phyloP scores from a whole-genome alignment of 2,888 invertebrate genomes.

The Phragmatobia fuliginosa region DNA sequence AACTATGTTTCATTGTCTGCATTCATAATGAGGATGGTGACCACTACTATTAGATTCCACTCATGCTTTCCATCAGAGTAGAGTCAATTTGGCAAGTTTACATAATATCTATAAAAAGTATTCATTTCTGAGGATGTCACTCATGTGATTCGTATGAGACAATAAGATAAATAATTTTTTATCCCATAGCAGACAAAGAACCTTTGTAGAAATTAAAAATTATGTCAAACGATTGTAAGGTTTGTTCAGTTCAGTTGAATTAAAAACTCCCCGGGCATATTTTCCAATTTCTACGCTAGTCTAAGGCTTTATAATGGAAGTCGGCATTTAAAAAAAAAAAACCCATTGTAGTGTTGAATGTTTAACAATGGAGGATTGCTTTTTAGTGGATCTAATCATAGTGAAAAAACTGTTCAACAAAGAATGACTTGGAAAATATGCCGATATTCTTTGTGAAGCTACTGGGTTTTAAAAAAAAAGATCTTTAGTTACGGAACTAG shows the following conservation, averaged over 20 bases:
- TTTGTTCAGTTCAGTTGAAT: slow-evolving; percentile 40
- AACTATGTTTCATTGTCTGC: no score
- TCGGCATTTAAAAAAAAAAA: slow-evolving; percentile 3
- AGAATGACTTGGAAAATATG: not conserved
- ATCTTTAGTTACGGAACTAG: no score
- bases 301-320: slow-evolving; percentile 33
- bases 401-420: slow-evolving; percentile 21
- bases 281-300: slow-evolving; percentile 43
- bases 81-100: no score
- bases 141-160: no score
- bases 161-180: no score
- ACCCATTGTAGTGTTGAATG: slow-evolving; percentile 31
- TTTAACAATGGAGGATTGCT: slow-evolving; percentile 37
- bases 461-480: not conserved
- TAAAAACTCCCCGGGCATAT: slow-evolving; percentile 39
- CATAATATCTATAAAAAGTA: no score
- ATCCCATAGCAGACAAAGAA: no score
- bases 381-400: slow-evolving; percentile 25
- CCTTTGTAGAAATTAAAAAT: slow-evolving; percentile 15
- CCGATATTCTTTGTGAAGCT: not conserved
- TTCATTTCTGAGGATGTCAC: no score
- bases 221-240: slow-evolving; percentile 18
- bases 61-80: no score
- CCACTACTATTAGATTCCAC: no score
- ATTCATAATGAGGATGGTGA: no score